Conservation (phyloP, 2,113 vertebrate species). For the Ailurus styani region DNA sequence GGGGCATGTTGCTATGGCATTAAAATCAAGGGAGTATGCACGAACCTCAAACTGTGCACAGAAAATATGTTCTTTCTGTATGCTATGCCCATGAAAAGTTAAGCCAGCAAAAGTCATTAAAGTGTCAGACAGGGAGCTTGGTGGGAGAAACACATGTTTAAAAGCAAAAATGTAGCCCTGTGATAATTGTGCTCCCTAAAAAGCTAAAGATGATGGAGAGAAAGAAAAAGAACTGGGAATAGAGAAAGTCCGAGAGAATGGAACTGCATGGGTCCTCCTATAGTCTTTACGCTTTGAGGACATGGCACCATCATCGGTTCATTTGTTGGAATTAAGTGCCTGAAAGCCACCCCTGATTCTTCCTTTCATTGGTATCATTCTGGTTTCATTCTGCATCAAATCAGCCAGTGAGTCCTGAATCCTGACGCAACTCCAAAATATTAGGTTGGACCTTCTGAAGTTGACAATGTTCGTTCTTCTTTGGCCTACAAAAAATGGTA, state of each 20-base stretch:
- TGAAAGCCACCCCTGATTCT: neutral
- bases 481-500: neutral
- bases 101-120: conserved; percentile 83
- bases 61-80: conserved; percentile 78
- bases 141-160: conserved; percentile 82
- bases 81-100: conserved; percentile 75
- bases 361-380: neutral
- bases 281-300: neutral
- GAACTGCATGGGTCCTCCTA: rapidly evolving
- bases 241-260: neutral
- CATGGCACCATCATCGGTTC: rapidly evolving
- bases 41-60: conserved; percentile 77
- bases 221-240: neutral
- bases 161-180: conserved; percentile 81
- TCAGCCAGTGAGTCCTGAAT: neutral
- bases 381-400: neutral
- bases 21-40: conserved; percentile 37
- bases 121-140: conserved; percentile 82
- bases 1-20: conserved; percentile 63
- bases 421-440: neutral
- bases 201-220: conserved; percentile 41
- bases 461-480: neutral
- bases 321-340: neutral
- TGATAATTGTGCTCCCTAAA: conserved; percentile 78
- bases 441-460: neutral